Conservation (phyloP, 92 coral and sea anemone species). For the Muricea muricata region DNA sequence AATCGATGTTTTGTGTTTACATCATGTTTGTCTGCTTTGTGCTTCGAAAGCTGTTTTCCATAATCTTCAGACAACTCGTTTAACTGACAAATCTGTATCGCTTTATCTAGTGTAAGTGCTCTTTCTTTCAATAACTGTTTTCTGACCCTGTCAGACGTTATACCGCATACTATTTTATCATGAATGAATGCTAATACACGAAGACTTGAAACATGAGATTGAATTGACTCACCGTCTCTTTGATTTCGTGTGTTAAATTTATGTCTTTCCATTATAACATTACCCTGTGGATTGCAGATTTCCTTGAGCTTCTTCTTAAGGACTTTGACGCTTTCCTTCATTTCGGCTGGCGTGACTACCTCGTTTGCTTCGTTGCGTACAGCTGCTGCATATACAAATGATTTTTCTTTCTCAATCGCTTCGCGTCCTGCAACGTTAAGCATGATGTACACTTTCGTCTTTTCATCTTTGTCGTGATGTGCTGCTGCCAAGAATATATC, state of each 20-base stretch:
- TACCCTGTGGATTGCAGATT: constrained; percentile 53
- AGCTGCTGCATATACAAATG: constrained; percentile 48
- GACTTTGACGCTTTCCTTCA: constrained; percentile 31
- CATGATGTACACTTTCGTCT: constrained; percentile 50
- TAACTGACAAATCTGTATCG: constrained; percentile 40
- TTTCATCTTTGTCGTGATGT: constrained; percentile 45
- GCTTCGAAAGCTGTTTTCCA: constrained; percentile 8
- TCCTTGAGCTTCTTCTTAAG: constrained; percentile 42
- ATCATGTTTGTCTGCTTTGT: not conserved
- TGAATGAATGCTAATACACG: constrained; percentile 33
- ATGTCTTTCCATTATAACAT: constrained; percentile 53
- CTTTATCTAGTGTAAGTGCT: constrained; percentile 44
- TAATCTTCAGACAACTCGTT: constrained; percentile 17
- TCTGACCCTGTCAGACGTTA: constrained; percentile 31
- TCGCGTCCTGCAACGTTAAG: constrained; percentile 44
- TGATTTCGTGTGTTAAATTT: constrained; percentile 26
- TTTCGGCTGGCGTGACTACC: constrained; percentile 21
- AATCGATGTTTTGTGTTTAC: not conserved
- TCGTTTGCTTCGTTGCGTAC: constrained; percentile 8
- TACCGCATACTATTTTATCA: constrained; percentile 45
- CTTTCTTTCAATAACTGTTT: constrained; percentile 42
- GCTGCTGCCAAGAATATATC: constrained; percentile 53
- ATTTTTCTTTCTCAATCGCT: constrained; percentile 26
- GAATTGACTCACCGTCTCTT: constrained; percentile 22
- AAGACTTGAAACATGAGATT: constrained; percentile 41